Evolutionary conservation across 2,888 invertebrate species (phyloP).

Genomic region (Ectemnius continuus): DNA sequence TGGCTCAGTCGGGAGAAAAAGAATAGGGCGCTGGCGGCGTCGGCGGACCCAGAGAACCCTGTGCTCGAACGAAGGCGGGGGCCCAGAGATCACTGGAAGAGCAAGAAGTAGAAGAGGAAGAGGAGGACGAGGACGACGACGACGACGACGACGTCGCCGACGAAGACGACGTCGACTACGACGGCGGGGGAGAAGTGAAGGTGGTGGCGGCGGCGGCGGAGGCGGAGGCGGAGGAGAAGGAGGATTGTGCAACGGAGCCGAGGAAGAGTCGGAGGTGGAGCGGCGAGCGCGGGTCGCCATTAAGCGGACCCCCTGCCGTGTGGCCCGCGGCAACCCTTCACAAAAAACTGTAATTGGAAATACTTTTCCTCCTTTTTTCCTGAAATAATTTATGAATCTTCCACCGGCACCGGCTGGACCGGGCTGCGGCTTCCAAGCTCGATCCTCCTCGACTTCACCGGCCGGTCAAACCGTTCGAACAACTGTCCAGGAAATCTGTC

Average conservation of each 20-base stretch:
- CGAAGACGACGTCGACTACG: conserved; percentile 43
- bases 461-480: conserved; percentile 51
- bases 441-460: conserved; percentile 42
- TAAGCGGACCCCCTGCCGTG: conserved; percentile 78
- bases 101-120: conserved; percentile 37
- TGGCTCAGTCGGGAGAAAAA: conserved; percentile 45
- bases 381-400: conserved; percentile 78
- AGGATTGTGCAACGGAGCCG: conserved; percentile 34
- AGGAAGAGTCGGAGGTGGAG: conserved; percentile 59
- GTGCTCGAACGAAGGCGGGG: conserved; percentile 39
- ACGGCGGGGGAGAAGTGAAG: conserved; percentile 34
- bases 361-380: conserved; percentile 78
- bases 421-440: conserved; percentile 59
- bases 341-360: conserved; percentile 79
- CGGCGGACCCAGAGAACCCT: conserved; percentile 58
- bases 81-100: conserved; percentile 34
- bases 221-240: conserved; percentile 31
- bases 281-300: conserved; percentile 77
- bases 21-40: conserved; percentile 61
- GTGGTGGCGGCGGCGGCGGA: conserved; percentile 40
- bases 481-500: conserved; percentile 56
- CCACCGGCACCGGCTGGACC: conserved; percentile 61
- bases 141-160: conserved; percentile 41
- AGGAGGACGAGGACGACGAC: conserved; percentile 28
- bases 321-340: conserved; percentile 78